Base-by-base conservation (phyloP, 2,888 invertebrate species). In the Choristoneura rosaceana region DNA sequence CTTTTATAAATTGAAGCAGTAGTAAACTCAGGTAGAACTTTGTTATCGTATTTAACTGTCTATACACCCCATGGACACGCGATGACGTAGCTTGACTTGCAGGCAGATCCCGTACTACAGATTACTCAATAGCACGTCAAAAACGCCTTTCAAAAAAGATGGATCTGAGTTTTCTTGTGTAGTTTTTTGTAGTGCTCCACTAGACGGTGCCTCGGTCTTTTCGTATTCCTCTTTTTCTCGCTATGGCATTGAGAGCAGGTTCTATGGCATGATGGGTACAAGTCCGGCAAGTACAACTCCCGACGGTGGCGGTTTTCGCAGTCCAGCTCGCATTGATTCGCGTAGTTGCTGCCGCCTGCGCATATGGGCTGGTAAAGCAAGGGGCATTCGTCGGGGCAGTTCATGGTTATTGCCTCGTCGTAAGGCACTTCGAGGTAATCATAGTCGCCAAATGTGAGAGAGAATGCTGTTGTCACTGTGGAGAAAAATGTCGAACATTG, bases 341-440 rank as follows among this genome's bases (percentile, higher is more conserved):
- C 58, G 62, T 55, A 74, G 45, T 63, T 71, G 41, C 10, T 14
- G n/a, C 63, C 69, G 33, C 71, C 67, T n/a, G 74, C 63, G 71
- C 74, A 74, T 12, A 66, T 47, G n/a, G 74, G 74, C 38, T 65
- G 43, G 71, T 74, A 74, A 45, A 64, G 43, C n/a, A 50, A n/a
- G 3, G 71, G 47, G 58, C 74, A 74, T 2, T n/a, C 33, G 17
- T 66, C 47, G 1, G 65, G 65, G 7, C 50, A 47, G 52, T 12
- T 12, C 47, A 63, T 47, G 12, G 17, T 61, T 15, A 61, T 41
- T 1, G 61, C 41, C 15, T 61, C 61, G 41, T 41, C 17, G 15
- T 14, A 59, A 2, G 8, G 7, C 38, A n/a, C 3, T n/a, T 38
- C 59, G n/a, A 25, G 25, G 55, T 55, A 55, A 17, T 55, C 55